Conservation (phyloP, 37 sponge, comb jelly and placozoan genomes). For the Cladorhizidae sp. region DNA sequence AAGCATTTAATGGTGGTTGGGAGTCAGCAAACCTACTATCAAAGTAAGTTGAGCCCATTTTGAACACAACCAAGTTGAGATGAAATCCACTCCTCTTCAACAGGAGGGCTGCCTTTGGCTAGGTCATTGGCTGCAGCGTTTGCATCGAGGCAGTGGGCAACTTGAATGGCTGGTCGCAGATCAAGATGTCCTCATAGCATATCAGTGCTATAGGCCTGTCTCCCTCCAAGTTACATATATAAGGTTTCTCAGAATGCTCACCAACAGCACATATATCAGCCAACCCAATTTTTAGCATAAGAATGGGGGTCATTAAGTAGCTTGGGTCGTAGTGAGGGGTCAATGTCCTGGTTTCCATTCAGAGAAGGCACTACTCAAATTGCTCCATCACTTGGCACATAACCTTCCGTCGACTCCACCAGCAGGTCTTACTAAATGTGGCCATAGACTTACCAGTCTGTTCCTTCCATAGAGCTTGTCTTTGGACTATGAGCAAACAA, state of each 20-base stretch:
- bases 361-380: slow-evolving; percentile 62
- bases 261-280: slow-evolving; percentile 45
- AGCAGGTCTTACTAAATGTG: slow-evolving; percentile 39
- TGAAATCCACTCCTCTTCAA: not conserved
- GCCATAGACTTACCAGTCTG: slow-evolving; percentile 57
- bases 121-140: not conserved
- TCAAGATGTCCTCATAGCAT: slow-evolving; percentile 41
- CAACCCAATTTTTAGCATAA: slow-evolving; percentile 41
- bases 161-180: slow-evolving; percentile 19
- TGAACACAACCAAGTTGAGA: slow-evolving; percentile 21
- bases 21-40: not conserved
- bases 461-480: slow-evolving; percentile 49
- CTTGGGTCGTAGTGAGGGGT: slow-evolving; percentile 47
- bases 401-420: slow-evolving; percentile 64
- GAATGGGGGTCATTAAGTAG: slow-evolving; percentile 27
- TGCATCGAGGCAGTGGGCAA: slow-evolving; percentile 21
- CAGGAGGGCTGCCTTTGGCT: not conserved
- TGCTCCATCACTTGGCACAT: slow-evolving; percentile 40
- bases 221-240: slow-evolving; percentile 46
- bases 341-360: slow-evolving; percentile 31
- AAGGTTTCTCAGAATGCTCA: slow-evolving; percentile 53
- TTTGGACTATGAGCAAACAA: slow-evolving; percentile 59
- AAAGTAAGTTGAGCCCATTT: slow-evolving; percentile 20
- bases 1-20: slow-evolving; percentile 33
- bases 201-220: slow-evolving; percentile 34